These are phyloP conservation scores for Sebastes oblongus DNA, from an alignment of 2,797 vertebrate genomes.

Conservation along the genomic window DNA sequence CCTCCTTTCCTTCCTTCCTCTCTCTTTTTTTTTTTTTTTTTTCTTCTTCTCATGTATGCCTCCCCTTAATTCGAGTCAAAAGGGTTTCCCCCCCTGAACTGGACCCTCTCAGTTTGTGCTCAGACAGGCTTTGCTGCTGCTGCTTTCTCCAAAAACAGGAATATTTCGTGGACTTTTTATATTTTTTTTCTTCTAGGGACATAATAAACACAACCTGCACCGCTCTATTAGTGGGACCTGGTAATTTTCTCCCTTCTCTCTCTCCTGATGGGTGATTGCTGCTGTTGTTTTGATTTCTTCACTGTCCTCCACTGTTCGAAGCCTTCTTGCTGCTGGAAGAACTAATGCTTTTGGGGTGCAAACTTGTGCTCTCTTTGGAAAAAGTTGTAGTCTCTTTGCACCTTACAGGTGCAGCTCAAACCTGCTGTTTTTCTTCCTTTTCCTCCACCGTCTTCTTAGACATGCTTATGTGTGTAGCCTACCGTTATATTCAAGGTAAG, in stretches of 20 bases:
- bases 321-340: conserved; percentile 40
- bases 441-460: neutral
- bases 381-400: conserved; percentile 53
- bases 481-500: conserved; percentile 41
- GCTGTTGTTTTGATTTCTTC: conserved; percentile 42
- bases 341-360: conserved; percentile 33
- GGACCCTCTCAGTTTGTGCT: conserved; percentile 68
- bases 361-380: conserved; percentile 56
- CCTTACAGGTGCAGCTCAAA: conserved; percentile 36
- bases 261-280: conserved; percentile 45
- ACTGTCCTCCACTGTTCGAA: neutral
- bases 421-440: neutral
- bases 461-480: neutral
- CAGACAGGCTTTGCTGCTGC: conserved; percentile 51
- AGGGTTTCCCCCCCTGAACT: conserved; percentile 67
- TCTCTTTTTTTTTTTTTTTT: neutral
- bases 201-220: neutral
- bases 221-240: conserved; percentile 42
- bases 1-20: neutral
- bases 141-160: conserved; percentile 43
- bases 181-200: neutral
- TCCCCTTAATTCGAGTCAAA: conserved; percentile 71
- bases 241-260: conserved; percentile 6
- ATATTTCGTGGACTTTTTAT: conserved; percentile 55
- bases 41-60: conserved; percentile 32